Conservation (phyloP, 2,113 vertebrate species). For the Tachysurus fulvidraco region DNA sequence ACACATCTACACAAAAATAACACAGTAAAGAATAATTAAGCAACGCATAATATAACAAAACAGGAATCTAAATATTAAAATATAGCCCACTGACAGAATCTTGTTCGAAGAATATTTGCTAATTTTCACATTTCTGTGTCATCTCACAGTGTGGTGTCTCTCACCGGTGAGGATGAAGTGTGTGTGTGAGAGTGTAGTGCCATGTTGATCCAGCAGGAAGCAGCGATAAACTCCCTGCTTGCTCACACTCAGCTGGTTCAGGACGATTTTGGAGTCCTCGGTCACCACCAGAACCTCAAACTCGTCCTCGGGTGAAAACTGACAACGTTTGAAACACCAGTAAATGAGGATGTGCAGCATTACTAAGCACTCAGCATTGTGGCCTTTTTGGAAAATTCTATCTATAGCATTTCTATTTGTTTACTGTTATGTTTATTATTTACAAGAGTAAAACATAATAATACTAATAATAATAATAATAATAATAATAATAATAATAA, state of each 20-base stretch:
- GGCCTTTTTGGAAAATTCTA: not conserved
- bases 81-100: not conserved
- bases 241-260: slow-evolving; percentile 67
- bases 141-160: not conserved
- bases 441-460: not conserved
- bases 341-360: not conserved
- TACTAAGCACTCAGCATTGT: not conserved
- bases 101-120: not conserved
- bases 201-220: slow-evolving; percentile 57
- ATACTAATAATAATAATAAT: not conserved
- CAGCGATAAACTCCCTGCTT: slow-evolving; percentile 70
- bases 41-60: not conserved
- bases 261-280: slow-evolving; percentile 64
- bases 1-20: not conserved
- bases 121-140: not conserved
- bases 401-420: not conserved
- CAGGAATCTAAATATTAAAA: not conserved
- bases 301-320: slow-evolving; percentile 54
- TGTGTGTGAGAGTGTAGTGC: slow-evolving; percentile 59
- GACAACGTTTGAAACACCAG: not conserved
- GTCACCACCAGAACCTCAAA: slow-evolving; percentile 64
- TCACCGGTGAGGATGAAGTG: slow-evolving; percentile 65
- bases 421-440: not conserved
- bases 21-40: not conserved
- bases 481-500: not conserved